Percentiles rank a stretch among this genome's conserved stretches.
phyloP scores from a whole-genome alignment of 2,797 vertebrate species.

The Rallus crepitans region DNA sequence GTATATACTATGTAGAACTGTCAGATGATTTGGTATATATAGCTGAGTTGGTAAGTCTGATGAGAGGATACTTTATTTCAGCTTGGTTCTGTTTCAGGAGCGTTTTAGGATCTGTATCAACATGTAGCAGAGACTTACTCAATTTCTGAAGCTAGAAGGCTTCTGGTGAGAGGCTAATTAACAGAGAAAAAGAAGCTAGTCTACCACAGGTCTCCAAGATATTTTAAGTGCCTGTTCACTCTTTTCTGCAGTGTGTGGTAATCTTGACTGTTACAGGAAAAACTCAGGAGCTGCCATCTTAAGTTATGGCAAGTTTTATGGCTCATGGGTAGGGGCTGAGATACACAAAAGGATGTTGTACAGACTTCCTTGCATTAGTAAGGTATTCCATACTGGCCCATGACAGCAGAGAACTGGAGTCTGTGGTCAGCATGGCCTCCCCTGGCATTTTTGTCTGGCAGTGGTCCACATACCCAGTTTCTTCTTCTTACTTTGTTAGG shows the following conservation, averaged over 20 bases:
- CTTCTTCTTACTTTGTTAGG: neutral
- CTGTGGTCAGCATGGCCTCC: neutral
- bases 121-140: neutral
- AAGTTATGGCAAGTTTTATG: neutral
- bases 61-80: neutral
- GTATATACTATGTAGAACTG: neutral
- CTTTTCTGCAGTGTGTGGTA: neutral
- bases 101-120: neutral
- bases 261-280: neutral
- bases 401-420: neutral
- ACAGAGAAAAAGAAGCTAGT: neutral
- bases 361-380: neutral
- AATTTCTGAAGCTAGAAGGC: neutral
- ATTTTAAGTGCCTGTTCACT: neutral
- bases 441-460: neutral
- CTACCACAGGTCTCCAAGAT: neutral
- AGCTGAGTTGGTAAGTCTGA: neutral
- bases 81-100: neutral
- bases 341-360: neutral
- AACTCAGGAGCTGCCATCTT: neutral
- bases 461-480: neutral
- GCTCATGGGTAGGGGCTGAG: neutral
- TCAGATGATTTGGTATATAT: neutral
- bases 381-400: neutral
- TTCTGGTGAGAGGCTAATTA: neutral